phyloP scores from a whole-genome alignment of 1,140 invertebrate genomes.

The Scylla paramamosain region DNA sequence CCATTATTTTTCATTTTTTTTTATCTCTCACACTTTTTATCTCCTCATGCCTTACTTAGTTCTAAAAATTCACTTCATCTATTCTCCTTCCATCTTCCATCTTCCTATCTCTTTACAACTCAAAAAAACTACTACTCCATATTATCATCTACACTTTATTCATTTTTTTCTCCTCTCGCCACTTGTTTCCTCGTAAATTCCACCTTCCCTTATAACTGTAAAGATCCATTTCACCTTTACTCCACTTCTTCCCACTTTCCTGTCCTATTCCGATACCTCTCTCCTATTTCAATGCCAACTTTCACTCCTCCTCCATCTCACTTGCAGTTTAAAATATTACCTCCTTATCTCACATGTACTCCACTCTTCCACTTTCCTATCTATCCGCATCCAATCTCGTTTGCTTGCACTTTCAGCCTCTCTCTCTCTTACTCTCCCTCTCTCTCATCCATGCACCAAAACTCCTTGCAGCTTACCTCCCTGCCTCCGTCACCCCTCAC shows the following conservation, averaged over 20 bases:
- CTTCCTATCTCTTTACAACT: neutral
- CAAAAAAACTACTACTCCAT: neutral
- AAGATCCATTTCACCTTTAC: no score
- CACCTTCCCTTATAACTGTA: no score
- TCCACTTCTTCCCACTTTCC: no score
- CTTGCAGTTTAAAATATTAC: no score
- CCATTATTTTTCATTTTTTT: neutral
- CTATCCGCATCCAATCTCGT: neutral
- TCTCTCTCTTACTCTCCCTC: neutral
- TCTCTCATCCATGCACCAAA: neutral
- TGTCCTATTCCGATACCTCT: no score
- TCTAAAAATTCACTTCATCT: neutral
- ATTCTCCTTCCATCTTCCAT: neutral
- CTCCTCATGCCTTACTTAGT: neutral
- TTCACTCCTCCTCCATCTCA: no score
- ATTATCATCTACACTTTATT: neutral
- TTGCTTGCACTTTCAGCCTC: neutral
- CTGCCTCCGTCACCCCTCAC: no score
- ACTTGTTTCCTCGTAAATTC: no score
- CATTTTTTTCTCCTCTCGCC: neutral
- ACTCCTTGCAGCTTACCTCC: neutral
- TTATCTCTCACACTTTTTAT: neutral
- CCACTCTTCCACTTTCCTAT: neutral
- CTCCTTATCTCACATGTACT: no score
- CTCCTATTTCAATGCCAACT: no score